Percentiles rank a stretch among this genome's conserved stretches.
Evolutionary conservation across 1,140 invertebrate genomes (phyloP).

Genomic region (Pseudomyrmex gracilis): DNA sequence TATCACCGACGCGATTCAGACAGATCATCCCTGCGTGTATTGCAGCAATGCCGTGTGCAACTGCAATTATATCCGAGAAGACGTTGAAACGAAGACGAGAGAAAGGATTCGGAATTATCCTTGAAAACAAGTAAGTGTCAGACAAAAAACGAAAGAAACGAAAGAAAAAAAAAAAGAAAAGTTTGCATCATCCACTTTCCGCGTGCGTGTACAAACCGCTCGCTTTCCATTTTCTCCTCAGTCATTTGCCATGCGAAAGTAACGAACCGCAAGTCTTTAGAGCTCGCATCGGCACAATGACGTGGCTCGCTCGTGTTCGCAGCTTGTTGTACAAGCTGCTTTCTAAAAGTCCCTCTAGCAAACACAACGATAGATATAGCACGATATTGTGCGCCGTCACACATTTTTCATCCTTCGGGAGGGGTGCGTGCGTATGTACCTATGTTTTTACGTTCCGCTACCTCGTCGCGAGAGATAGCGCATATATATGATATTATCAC

Average conservation of each 20-base stretch:
- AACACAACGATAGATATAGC: constrained; percentile 4
- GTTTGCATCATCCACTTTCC: not conserved
- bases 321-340: not conserved
- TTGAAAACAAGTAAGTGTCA: constrained; percentile 17
- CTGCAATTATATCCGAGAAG: constrained; percentile 62
- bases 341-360: constrained; percentile 28
- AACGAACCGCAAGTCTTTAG: constrained; percentile 63
- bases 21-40: constrained; percentile 47
- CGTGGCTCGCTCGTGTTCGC: not conserved
- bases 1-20: constrained; percentile 50
- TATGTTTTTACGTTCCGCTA: not conserved
- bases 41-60: constrained; percentile 24
- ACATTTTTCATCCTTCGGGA: not conserved
- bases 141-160: no score
- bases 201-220: not conserved
- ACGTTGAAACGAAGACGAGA: constrained; percentile 59
- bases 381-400: constrained; percentile 3
- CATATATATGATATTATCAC: constrained; percentile 7
- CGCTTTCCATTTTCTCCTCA: constrained; percentile 10
- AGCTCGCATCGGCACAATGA: constrained; percentile 34
- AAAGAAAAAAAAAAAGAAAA: not conserved
- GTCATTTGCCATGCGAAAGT: constrained; percentile 40
- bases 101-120: constrained; percentile 26
- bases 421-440: not conserved
- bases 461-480: not conserved